These are phyloP conservation scores for Heliocidaris tuberculata DNA, from an alignment of 35 echinoderm and acorn worm species.

Conservation along the genomic window DNA sequence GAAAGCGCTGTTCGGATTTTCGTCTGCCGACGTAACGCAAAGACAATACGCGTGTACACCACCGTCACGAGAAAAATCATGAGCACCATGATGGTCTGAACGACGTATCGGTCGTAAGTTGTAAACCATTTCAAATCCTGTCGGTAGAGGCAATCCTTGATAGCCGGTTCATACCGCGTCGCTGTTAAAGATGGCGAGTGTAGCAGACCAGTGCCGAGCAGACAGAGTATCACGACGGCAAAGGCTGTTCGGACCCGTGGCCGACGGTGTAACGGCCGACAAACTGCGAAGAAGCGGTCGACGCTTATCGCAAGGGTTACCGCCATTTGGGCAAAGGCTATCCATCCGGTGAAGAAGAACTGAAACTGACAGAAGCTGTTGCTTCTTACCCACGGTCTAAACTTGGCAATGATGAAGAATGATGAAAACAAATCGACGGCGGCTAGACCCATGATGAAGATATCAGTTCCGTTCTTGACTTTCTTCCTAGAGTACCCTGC, in stretches of 20 bases:
- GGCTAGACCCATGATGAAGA: conserved; percentile 62
- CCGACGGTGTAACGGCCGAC: conserved; percentile 43
- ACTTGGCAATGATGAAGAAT: conserved; percentile 8
- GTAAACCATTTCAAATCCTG: conserved; percentile 16
- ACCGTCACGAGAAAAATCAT: neutral
- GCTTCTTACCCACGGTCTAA: conserved; percentile 14
- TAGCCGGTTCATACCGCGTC: neutral
- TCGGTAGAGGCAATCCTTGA: neutral
- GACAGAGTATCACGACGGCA: conserved; percentile 29
- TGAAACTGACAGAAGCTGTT: conserved; percentile 44
- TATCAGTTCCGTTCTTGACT: conserved; percentile 51
- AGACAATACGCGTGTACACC: neutral
- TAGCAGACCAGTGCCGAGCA: conserved; percentile 1
- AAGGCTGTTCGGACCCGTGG: conserved; percentile 42
- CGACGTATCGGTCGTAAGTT: neutral
- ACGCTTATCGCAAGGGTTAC: conserved; percentile 50
- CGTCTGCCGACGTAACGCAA: neutral
- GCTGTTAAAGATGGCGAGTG: neutral
- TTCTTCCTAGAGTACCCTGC: conserved; percentile 47
- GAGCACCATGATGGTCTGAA: neutral
- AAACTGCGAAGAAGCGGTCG: conserved; percentile 57
- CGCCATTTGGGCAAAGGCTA: conserved; percentile 19
- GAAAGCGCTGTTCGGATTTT: neutral
- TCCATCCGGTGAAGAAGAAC: neutral
- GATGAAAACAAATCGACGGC: conserved; percentile 49